A percentile compares a stretch with the other conserved stretches of the same genome.
phyloP scores from a whole-genome alignment of 1,140 invertebrate genomes.

The Plectrocnemia conspersa region DNA sequence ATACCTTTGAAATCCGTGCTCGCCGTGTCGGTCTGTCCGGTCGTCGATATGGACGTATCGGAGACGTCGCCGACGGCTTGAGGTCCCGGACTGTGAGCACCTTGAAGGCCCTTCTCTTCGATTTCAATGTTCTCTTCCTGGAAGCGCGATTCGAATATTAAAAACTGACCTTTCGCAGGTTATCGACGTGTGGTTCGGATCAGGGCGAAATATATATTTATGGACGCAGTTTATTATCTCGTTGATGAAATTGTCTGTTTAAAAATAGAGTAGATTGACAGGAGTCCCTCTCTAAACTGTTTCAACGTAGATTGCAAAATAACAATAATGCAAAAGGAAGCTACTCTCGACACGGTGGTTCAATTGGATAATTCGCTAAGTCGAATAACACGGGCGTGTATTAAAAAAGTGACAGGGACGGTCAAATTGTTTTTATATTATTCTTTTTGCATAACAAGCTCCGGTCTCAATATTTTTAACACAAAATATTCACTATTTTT shows the following conservation, averaged over 20 bases:
- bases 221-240: not conserved
- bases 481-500: too few species aligned
- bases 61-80: constrained; percentile 37
- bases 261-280: constrained; percentile 19
- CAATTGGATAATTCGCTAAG: constrained; percentile 21
- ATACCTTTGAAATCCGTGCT: constrained; percentile 33
- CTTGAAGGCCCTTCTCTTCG: constrained; percentile 43
- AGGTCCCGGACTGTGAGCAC: constrained; percentile 26
- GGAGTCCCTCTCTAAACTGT: constrained; percentile 20
- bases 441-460: too few species aligned
- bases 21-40: constrained; percentile 37
- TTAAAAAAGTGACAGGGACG: constrained; percentile 9
- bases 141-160: constrained; percentile 18
- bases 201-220: not conserved
- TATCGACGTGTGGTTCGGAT: too few species aligned
- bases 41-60: constrained; percentile 39
- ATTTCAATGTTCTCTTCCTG: constrained; percentile 51
- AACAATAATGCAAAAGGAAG: constrained; percentile 21
- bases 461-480: too few species aligned
- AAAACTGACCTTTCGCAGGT: too few species aligned
- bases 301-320: constrained; percentile 21
- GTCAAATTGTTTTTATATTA: constrained; percentile 7
- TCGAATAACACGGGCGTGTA: constrained; percentile 1
- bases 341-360: constrained; percentile 3
- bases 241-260: constrained; percentile 9